phyloP scores from a whole-genome alignment of 2,113 vertebrate genomes.

The Colaptes auratus region DNA sequence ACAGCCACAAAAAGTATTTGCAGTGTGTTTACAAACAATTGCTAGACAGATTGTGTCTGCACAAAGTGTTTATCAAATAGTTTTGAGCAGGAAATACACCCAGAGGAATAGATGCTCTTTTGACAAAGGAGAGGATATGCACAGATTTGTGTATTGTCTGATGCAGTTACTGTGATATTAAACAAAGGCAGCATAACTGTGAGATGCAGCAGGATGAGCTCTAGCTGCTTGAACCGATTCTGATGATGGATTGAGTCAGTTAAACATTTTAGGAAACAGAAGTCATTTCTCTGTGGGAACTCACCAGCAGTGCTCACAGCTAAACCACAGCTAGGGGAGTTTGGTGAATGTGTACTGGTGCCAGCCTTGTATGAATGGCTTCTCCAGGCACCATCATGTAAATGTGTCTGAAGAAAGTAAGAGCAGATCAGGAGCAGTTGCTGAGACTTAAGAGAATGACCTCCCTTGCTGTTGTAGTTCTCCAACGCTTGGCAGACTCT shows the following conservation, averaged over 20 bases:
- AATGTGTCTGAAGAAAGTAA: background rate
- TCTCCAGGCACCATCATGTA: background rate
- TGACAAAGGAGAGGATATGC: background rate
- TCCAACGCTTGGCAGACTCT: constrained; percentile 43
- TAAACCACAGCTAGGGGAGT: background rate
- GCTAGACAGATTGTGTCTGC: background rate
- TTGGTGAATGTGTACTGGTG: background rate
- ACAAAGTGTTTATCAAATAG: background rate
- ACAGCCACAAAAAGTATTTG: background rate
- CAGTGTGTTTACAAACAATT: constrained; percentile 22
- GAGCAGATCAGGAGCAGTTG: background rate
- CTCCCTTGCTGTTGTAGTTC: background rate
- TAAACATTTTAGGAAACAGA: constrained; percentile 52
- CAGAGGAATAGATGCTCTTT: background rate
- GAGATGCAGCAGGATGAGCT: background rate
- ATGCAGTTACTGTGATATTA: background rate
- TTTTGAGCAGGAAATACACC: background rate
- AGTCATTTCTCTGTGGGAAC: constrained; percentile 50
- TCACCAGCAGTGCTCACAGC: background rate
- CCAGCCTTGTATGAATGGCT: background rate
- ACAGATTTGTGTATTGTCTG: background rate
- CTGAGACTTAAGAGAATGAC: background rate
- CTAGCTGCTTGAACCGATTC: background rate
- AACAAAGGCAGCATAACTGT: background rate
- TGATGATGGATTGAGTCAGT: constrained; percentile 21